These are phyloP conservation scores for Petrolisthes manimaculis DNA, from an alignment of 2,888 invertebrate species.

Conservation along the genomic window DNA sequence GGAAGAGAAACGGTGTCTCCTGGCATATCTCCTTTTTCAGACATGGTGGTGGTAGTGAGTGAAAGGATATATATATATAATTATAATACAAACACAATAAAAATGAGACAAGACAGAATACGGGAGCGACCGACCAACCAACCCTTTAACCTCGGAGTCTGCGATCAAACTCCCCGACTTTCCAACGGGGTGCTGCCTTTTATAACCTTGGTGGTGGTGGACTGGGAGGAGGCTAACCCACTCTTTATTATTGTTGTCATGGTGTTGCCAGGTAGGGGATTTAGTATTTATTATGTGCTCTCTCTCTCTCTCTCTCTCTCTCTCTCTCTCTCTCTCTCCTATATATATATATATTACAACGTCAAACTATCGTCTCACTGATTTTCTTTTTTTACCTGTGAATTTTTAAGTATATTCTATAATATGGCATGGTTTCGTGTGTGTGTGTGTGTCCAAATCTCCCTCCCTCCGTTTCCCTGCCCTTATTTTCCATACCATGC, in stretches of 20 bases:
- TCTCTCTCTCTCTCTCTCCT: not conserved
- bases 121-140: too few relatives aligned
- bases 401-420: too few relatives aligned
- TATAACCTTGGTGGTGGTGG: not conserved
- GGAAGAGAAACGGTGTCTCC: slow-evolving; percentile 60
- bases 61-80: not conserved
- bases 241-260: not conserved
- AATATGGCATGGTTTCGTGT: not conserved
- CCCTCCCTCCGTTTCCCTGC: not conserved
- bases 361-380: too few relatives aligned
- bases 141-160: not conserved
- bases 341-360: too few relatives aligned
- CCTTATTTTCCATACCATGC: not conserved
- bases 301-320: too few relatives aligned
- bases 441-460: not conserved
- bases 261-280: not conserved
- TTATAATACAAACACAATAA: not conserved
- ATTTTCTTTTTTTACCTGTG: too few relatives aligned
- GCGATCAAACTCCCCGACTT: not conserved
- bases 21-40: slow-evolving; percentile 61
- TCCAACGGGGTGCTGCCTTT: not conserved
- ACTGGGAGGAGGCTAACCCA: too few relatives aligned
- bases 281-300: not conserved
- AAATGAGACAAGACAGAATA: not conserved
- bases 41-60: slow-evolving; percentile 23